Base-by-base conservation (phyloP, 2,113 vertebrate genomes). In the Paradoxurus hermaphroditus region DNA sequence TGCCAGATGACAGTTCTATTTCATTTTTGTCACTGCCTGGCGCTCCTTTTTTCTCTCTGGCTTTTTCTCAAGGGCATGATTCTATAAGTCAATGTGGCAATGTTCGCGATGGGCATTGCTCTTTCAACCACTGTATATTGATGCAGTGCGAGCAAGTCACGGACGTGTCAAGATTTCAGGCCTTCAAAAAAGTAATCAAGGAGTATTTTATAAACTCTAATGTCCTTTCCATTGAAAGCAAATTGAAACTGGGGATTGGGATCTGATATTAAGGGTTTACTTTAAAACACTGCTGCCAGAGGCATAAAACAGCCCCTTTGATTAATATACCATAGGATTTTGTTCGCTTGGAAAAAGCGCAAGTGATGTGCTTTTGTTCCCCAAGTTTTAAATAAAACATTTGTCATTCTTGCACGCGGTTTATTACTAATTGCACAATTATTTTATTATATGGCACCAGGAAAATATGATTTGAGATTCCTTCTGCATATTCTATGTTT, bases 1-100 rank as follows among this genome's bases (percentile, higher is more conserved):
- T 98, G 98, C 98, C 97, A 92, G 98, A 98, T 99, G 99, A 99
- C 98, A 98, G 98, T 98, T 98, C 98, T 99, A 98, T 99, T 99
- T 99, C 98, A 98, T 99, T 99, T 99, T 98, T 99, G 98, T 99
- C 98, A 98, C 97, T 98, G 97, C 86, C 88, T 98, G 90, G 94
- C 93, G 97, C 97, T 98, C 98, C 84, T 90, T 98, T 98, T 98
- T 98, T 97, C 98, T 98, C 77, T 31, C 91, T 72, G 96, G 97
- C 97, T 98, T 98, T 98, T 98, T 98, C 98, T 99, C 98, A 98
- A 99, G 99, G 98, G 98, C 98, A 98, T 97, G 98, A 97, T 98
- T 98, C 98, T 99, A 94, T 98, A 98, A 99, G 98, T 98, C 98
- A 98, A 0, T 95, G 97, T 98, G 98, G 98, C 97, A 98, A 98